Percentiles rank a stretch among this genome's conserved stretches.
Conservation (phyloP, 2,797 vertebrate genomes). For the Numenius phaeopus region DNA sequence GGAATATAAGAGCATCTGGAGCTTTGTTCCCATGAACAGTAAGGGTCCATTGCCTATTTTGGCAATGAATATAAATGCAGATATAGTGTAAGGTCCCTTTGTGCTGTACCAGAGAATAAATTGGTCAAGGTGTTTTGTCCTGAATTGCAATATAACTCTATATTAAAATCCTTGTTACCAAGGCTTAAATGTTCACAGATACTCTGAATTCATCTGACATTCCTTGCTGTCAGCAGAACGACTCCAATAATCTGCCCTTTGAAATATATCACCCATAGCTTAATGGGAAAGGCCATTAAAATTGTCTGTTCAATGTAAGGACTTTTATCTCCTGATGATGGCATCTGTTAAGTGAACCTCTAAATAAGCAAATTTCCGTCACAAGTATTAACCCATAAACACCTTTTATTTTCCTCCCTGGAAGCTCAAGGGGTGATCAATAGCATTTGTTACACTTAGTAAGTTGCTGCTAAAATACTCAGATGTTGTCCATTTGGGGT, state of each 20-base stretch:
- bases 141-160: not conserved
- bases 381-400: not conserved
- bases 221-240: conserved; percentile 31
- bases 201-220: conserved; percentile 16
- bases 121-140: conserved; percentile 10
- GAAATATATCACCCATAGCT: conserved; percentile 20
- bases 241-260: conserved; percentile 15
- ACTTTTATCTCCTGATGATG: conserved; percentile 1
- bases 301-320: not conserved
- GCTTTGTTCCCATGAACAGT: conserved; percentile 40
- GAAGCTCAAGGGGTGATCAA: not conserved
- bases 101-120: not conserved
- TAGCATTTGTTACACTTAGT: not conserved
- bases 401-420: not conserved
- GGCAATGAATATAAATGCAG: conserved; percentile 23
- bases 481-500: not conserved
- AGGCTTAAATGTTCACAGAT: not conserved
- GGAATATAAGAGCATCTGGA: conserved; percentile 42
- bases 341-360: conserved; percentile 9
- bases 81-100: not conserved
- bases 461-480: not conserved
- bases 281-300: conserved; percentile 39
- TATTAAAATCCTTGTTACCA: not conserved
- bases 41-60: not conserved
- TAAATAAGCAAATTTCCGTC: conserved; percentile 1